These are phyloP conservation scores for Drosophila baimaii DNA, from an alignment of 1,140 invertebrate species.

Conservation along the genomic window DNA sequence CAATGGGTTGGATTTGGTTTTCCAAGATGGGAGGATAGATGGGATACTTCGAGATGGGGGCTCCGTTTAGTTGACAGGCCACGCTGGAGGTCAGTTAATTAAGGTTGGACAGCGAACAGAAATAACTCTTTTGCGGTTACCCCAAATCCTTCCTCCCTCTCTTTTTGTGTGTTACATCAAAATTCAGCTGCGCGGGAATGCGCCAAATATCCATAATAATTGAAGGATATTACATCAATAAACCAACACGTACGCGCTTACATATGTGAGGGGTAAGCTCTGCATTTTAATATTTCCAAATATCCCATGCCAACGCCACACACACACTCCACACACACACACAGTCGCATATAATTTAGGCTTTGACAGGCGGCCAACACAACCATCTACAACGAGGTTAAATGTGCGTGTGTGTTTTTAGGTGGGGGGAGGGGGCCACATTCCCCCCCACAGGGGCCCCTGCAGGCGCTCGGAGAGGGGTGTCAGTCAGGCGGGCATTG, in stretches of 20 bases:
- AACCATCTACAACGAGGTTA: conserved; percentile 49
- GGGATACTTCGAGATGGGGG: neutral
- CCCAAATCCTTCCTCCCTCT: conserved; percentile 6
- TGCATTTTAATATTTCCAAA: conserved; percentile 82
- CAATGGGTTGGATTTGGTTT: conserved; percentile 38
- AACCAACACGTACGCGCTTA: conserved; percentile 40
- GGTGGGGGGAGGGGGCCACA: neutral
- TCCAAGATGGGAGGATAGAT: neutral
- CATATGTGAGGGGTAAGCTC: conserved; percentile 28
- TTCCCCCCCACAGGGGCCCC: neutral
- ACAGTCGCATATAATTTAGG: conserved; percentile 80
- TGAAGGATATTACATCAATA: conserved; percentile 84
- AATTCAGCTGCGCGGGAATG: conserved; percentile 63
- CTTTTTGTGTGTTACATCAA: conserved; percentile 47
- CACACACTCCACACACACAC: conserved; percentile 18
- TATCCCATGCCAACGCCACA: conserved; percentile 30
- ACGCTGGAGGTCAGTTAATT: conserved; percentile 72
- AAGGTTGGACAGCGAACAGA: conserved; percentile 54
- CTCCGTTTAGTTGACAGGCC: conserved; percentile 47
- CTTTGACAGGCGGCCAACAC: conserved; percentile 71
- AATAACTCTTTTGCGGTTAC: conserved; percentile 35
- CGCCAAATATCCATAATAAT: conserved; percentile 83
- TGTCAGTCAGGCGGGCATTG: conserved; percentile 70
- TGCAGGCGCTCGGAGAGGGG: conserved; percentile 5
- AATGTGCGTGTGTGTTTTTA: conserved; percentile 33